A percentile compares a stretch with the other conserved stretches of the same genome.
Conservation (phyloP, 2,797 vertebrate genomes). For the Anguilla pacifica region DNA sequence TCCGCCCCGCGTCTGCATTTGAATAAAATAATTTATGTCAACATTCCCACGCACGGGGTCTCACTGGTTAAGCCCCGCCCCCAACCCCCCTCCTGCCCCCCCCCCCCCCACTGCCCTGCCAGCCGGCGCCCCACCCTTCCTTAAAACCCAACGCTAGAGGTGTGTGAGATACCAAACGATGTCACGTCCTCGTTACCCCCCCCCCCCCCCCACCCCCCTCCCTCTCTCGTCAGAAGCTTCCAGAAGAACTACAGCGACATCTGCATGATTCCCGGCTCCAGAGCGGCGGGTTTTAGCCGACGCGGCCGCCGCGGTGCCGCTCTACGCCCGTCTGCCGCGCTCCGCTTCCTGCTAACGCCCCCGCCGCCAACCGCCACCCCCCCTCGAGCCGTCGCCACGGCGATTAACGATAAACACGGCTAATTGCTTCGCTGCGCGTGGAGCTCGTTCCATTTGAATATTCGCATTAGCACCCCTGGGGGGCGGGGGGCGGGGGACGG, state of each 20-base stretch:
- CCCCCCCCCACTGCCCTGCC: conserved; percentile 57
- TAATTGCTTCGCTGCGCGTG: conserved; percentile 83
- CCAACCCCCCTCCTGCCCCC: conserved; percentile 64
- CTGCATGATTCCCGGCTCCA: conserved; percentile 91
- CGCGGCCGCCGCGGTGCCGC: conserved; percentile 36
- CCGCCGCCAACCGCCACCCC: conserved; percentile 49
- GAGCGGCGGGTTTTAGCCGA: conserved; percentile 57
- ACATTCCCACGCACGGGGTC: conserved; percentile 74
- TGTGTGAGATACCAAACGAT: conserved; percentile 74
- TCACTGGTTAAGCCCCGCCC: conserved; percentile 45
- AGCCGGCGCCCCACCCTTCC: background rate
- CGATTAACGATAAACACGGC: conserved; percentile 73
- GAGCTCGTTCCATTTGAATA: conserved; percentile 87
- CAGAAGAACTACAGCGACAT: conserved; percentile 99
- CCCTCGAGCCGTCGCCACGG: conserved; percentile 63
- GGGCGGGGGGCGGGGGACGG: conserved; percentile 55
- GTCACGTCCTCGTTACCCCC: conserved; percentile 68
- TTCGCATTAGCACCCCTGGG: conserved; percentile 76
- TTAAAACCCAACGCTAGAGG: conserved; percentile 57
- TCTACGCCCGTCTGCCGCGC: conserved; percentile 46
- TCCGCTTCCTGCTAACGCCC: too few relatives aligned
- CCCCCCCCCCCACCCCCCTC: conserved; percentile 60
- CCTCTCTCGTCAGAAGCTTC: conserved; percentile 80
- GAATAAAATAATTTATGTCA: conserved; percentile 78
- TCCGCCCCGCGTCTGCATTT: conserved; percentile 56